Evolutionary conservation across 23 tunicate genomes (phyloP).

Genomic region (Trididemnum nubilum): DNA sequence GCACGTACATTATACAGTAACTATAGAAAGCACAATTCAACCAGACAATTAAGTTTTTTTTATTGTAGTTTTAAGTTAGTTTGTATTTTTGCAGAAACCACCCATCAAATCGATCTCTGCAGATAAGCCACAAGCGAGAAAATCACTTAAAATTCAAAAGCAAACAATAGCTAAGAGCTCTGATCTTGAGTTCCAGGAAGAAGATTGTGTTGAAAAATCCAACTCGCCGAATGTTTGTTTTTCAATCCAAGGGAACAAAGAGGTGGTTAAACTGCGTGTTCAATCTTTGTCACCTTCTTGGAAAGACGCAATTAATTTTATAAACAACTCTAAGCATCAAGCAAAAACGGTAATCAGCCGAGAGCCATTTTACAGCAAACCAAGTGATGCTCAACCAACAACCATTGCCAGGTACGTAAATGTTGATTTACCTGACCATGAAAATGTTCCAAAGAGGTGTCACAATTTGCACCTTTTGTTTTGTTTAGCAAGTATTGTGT

Average conservation of each 20-base stretch:
- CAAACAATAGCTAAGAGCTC: neutral
- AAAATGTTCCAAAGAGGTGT: too few species aligned
- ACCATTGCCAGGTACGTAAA: neutral
- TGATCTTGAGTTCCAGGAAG: neutral
- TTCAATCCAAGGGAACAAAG: too few species aligned
- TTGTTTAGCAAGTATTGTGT: too few species aligned
- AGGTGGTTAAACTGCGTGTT: neutral
- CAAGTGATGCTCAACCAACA: slow-evolving; percentile 47
- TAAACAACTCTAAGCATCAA: neutral
- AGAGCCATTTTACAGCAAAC: slow-evolving; percentile 64
- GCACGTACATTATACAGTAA: too few species aligned
- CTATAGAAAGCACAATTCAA: too few species aligned
- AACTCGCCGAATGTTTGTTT: neutral
- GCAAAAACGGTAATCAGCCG: neutral
- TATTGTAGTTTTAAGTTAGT: too few species aligned
- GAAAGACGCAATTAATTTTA: slow-evolving; percentile 21
- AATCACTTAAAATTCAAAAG: slow-evolving; percentile 15
- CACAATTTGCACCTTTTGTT: too few species aligned
- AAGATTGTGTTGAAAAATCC: neutral
- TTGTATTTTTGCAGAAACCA: neutral
- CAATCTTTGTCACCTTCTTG: slow-evolving; percentile 52
- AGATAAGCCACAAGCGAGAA: neutral
- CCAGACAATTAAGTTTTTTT: too few species aligned
- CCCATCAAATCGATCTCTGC: neutral
- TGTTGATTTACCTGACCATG: too few species aligned